Conservation (phyloP, 2,113 vertebrate genomes). For the Brienomyrus longianalis region DNA sequence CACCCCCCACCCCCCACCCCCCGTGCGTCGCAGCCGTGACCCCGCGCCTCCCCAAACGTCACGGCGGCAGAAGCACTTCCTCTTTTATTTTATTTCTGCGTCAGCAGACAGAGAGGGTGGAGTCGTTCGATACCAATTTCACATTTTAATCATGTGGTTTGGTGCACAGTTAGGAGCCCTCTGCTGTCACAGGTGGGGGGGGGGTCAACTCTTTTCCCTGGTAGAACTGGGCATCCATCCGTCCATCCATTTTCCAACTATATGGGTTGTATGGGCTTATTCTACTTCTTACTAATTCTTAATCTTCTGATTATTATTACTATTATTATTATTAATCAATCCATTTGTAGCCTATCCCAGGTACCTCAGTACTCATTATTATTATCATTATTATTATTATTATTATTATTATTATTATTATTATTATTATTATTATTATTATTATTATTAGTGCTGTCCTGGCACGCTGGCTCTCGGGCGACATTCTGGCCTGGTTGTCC, state of each 20-base stretch:
- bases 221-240: background rate
- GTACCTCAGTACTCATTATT: background rate
- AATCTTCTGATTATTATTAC: background rate
- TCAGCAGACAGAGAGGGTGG: background rate
- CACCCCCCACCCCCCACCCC: no score
- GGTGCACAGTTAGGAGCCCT: background rate
- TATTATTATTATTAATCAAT: background rate
- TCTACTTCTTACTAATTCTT: background rate
- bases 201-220: background rate
- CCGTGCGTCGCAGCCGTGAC: background rate
- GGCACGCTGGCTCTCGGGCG: background rate
- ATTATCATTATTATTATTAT: background rate
- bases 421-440: background rate
- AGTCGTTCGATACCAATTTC: background rate
- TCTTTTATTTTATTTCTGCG: background rate
- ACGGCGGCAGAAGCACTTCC: background rate
- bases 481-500: background rate
- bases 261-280: background rate
- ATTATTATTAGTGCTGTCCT: background rate
- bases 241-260: background rate
- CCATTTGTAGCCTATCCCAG: background rate
- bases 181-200: background rate
- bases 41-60: background rate
- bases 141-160: background rate
- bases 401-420: background rate